Conservation (phyloP, 2,888 invertebrate genomes). For the Mythimna lalbum region DNA sequence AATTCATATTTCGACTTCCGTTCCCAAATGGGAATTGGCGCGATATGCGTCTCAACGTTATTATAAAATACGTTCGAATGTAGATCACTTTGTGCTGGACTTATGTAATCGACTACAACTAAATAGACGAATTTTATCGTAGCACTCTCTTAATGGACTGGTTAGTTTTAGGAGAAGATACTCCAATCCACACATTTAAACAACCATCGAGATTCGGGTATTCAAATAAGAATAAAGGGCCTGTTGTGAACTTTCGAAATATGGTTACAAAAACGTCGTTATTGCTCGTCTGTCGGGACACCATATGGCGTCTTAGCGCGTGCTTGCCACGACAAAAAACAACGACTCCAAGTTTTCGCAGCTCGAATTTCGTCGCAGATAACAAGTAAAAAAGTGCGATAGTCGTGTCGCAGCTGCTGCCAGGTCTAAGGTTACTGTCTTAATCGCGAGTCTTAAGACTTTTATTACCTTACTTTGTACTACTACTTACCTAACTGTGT, state of each 20-base stretch:
- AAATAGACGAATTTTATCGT: conserved; percentile 20
- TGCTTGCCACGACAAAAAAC: conserved; percentile 79
- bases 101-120: conserved; percentile 53
- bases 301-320: conserved; percentile 88
- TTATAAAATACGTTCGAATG: conserved; percentile 60
- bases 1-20: conserved; percentile 89
- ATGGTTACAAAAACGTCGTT: conserved; percentile 55
- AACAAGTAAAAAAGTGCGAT: conserved; percentile 78
- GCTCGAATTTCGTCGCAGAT: conserved; percentile 82
- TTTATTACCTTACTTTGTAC: conserved; percentile 10
- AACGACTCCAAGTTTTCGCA: conserved; percentile 78
- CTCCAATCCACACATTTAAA: background rate
- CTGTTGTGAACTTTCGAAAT: conserved; percentile 57
- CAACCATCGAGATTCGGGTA: background rate
- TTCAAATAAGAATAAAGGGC: conserved; percentile 63
- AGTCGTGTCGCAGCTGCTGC: conserved; percentile 81
- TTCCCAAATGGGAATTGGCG: conserved; percentile 88
- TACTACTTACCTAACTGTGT: background rate
- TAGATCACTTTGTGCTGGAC: conserved; percentile 53
- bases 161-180: background rate
- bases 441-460: conserved; percentile 28
- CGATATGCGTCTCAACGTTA: conserved; percentile 73
- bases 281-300: conserved; percentile 72
- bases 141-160: background rate
- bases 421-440: conserved; percentile 86